Evolutionary conservation across 2,113 vertebrate species (phyloP), one percentile per base, ranked within the genome.

Genomic region (Tragelaphus buxtoni): DNA sequence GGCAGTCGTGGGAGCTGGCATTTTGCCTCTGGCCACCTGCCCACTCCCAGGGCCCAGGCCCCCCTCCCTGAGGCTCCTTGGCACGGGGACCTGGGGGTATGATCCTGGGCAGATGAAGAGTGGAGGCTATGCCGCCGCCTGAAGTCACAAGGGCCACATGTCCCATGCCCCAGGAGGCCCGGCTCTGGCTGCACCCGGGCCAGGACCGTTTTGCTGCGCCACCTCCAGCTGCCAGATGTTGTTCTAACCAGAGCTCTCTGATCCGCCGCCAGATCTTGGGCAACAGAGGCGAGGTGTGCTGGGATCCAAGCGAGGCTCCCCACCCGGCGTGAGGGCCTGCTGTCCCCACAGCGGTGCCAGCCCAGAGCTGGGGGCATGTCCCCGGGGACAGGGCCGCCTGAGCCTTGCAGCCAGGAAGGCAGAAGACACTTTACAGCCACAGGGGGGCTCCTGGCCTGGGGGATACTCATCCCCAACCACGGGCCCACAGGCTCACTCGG

Each of bases 261-360:
- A 98, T 98, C 97, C 14, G 11, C 81, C 91, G 98, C 98, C 98
- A 99, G 90, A 94, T 94, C 96, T 97, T 98, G 96, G 88, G 98
- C 97, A 98, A 98, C 30, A 92, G 94, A 89, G 95, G 74, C 1
- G 45, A 98, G 98, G 97, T 97, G 98, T 98, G 98, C 93, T 95
- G 86, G 79, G 81, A 90, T n/a, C 26, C 91, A 51, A 72, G 85
- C 4, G 0, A 61, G 87, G 95, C 87, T 87, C 94, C 0, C 9
- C 4, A 39, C n/a, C 65, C 1, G 0, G 2, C 81, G 77, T 58
- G 82, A 82, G 60, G 79, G 87, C 72, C 60, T 92, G 88, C 69
- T 3, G 0, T 82, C 77, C 88, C 32, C 42, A 39, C 61, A 83
- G 81, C 8, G 0, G 4, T 18, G 58, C 84, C 7, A n/a, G 95